Base-by-base conservation (phyloP, 1,140 invertebrate genomes). In the Trissolcus basalis region DNA sequence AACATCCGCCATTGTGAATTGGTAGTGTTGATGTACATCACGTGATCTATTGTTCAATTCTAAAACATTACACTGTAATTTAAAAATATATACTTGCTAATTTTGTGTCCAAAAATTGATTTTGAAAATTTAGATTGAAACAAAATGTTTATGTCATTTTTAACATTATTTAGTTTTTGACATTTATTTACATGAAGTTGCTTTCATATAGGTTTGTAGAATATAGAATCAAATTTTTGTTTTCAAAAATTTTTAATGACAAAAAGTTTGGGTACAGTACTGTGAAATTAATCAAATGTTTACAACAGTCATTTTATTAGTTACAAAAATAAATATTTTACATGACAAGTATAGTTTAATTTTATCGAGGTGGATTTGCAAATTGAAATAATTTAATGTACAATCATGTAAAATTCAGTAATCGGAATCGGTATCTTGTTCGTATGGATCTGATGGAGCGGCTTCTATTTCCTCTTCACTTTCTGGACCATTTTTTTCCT, bases 381-480 rank as follows among this genome's bases (percentile, higher is more conserved):
- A 39, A 39, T 3, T 4, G 36, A 39, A 9, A 9, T 6, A 27
- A 27, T 6, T 3, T 3, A 27, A 1, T 27, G 19, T 27, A 27
- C 6, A 27, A 39, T n/a, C 9, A 39, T 2, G 36, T 4, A 39
- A 39, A 27, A 19, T 49, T 49, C 44, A 58, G 41, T 51, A 64
- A 64, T 74, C 71, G 36, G 61, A 74, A 49, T 79, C 69, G 70
- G 86, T 87, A 15, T 88, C 83, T 44, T 80, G 70, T 9, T 86
- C 81, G 49, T 84, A 87, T 13, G 12, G 49, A 51, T 77, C 49
- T n/a, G 65, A 74, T 41, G 80, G 67, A 59, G n/a, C 50, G 19
- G 56, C 80, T 45, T 81, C 80, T 15, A 88, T 82, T 83, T 88
- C 86, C 53, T 88, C 85, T 63, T 89, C 87, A 56, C 86, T 89